Evolutionary conservation across 2,888 invertebrate genomes (phyloP), one percentile per base, ranked within the genome.

Genomic region (Pimpla rufipes): DNA sequence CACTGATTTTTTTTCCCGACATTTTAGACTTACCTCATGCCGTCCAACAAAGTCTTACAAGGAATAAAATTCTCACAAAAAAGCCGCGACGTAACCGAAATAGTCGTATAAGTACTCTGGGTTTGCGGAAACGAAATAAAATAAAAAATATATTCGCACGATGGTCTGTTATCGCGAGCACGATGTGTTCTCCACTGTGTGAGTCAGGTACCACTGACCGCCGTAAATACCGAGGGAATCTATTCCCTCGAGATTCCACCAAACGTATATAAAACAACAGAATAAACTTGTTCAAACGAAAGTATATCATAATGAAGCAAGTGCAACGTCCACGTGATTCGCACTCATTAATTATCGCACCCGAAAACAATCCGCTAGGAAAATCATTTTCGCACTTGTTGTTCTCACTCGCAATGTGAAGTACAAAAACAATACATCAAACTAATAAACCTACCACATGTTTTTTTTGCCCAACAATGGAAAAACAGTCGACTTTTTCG

Each of bases 371-470:
- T 29, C 29, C 2, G 5, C 29, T 5, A 29, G 29, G 29, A 29
- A 29, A 29, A 29, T 29, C 29, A 29, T 29, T 29, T 29, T 29
- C 29, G 29, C 29, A 29, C 29, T 29, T 5, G 29, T 29, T 5
- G 29, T 29, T 29, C n/a, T n/a, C 5, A 5, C 29, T 29, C 29
- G 29, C 5, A 29, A 29, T 5, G 29, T 5, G 29, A 29, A 5
- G 29, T 5, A 29, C 2, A 29, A 29, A 29, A 29, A 5, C 5
- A 29, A 29, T 29, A 29, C 29, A 29, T 29, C n/a, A n/a, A n/a
- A n/a, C n/a, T n/a, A 5, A 29, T 29, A 64, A 74, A 76, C 67
- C n/a, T 45, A 79, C 79, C 76, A 42, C 79, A 79, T 83, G 50
- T 11, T 62, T 50, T 71, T 37, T 76, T 37, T 68, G 67, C 79